These are phyloP conservation scores for Ondatra zibethicus DNA, from an alignment of 2,113 vertebrate species.

Conservation along the genomic window DNA sequence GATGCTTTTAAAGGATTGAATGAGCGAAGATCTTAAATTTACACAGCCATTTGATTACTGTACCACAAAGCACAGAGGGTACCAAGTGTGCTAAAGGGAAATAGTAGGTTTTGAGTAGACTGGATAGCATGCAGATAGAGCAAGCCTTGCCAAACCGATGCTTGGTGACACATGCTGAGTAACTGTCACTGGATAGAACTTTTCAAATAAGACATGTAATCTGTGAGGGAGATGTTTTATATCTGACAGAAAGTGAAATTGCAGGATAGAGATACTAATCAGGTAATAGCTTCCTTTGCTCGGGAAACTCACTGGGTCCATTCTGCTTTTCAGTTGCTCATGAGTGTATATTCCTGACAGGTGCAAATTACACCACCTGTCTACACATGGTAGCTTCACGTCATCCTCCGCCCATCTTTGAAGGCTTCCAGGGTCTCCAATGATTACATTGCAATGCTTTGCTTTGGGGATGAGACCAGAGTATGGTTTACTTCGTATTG, in stretches of 20 bases:
- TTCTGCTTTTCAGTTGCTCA: background rate
- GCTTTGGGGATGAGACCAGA: background rate
- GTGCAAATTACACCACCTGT: background rate
- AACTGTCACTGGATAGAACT: background rate
- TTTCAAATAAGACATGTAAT: background rate
- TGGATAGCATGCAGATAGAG: background rate
- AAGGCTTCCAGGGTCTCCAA: background rate
- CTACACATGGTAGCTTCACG: background rate
- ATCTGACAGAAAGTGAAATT: background rate
- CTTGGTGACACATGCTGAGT: background rate
- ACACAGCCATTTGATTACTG: background rate
- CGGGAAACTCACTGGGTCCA: background rate
- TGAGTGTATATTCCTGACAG: background rate
- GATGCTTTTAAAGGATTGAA: background rate
- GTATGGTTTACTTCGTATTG: background rate
- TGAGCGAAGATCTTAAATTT: background rate
- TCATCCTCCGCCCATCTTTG: background rate
- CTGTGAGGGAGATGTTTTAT: background rate
- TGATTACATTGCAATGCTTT: background rate
- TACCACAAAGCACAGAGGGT: background rate
- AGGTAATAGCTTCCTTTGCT: background rate
- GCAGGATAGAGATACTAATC: background rate
- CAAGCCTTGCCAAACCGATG: background rate
- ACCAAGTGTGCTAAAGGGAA: background rate
- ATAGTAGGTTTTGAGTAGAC: background rate